Evolutionary conservation across 2,888 invertebrate species (phyloP).

Genomic region (Imbricaverruca yamaguchii): DNA sequence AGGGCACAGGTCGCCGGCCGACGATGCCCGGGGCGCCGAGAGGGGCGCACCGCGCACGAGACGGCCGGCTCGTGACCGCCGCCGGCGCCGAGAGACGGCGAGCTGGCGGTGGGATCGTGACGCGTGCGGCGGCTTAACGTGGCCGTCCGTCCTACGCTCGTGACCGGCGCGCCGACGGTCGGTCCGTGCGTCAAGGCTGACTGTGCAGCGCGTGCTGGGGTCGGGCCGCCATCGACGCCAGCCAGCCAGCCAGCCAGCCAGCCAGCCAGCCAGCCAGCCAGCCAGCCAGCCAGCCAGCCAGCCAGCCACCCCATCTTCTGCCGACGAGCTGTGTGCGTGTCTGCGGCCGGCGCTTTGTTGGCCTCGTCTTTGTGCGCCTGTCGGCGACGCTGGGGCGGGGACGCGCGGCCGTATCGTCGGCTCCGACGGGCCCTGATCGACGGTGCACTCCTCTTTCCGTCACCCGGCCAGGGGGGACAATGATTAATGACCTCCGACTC

Average conservation of each 20-base stretch:
- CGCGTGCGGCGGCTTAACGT: not conserved
- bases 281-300: too few species aligned
- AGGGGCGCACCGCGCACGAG: not conserved
- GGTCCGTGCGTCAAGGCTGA: not conserved
- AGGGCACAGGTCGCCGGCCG: not conserved
- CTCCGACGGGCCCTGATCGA: conserved; percentile 10
- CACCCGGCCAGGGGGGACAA: conserved; percentile 22
- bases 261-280: too few species aligned
- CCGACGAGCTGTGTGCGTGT: not conserved
- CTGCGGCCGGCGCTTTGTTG: not conserved
- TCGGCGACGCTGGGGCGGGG: not conserved
- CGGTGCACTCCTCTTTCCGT: conserved; percentile 21
- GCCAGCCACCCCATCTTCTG: not conserved
- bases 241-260: too few species aligned
- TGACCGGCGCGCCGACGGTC: too few species aligned
- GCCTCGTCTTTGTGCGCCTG: not conserved
- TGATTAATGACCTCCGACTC: conserved; percentile 16
- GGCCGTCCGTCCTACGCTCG: too few species aligned
- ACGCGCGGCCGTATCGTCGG: conserved; percentile 4
- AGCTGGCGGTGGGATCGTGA: not conserved
- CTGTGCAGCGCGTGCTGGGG: not conserved
- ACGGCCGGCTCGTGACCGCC: not conserved
- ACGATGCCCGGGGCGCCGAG: not conserved
- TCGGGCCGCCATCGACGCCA: not conserved
- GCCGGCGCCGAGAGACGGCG: not conserved